Evolutionary conservation across 2,888 invertebrate genomes (phyloP).

Genomic region (Drosophila pseudotalamancana): DNA sequence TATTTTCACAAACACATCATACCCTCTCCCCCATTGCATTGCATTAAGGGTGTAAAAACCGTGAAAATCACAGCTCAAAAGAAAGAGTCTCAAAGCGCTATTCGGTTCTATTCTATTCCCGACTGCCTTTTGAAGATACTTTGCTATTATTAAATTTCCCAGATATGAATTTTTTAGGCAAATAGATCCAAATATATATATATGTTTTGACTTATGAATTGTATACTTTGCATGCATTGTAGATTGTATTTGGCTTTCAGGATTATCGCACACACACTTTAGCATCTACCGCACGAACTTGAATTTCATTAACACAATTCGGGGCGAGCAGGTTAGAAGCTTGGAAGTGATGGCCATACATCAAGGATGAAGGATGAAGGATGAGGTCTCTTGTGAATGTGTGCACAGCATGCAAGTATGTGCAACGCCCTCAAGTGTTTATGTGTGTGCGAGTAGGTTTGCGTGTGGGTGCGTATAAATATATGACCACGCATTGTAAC

Average conservation of each 20-base stretch:
- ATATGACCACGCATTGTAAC: slow-evolving; percentile 53
- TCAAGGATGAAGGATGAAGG: slow-evolving; percentile 73
- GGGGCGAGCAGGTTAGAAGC: slow-evolving; percentile 47
- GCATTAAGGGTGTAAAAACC: no score
- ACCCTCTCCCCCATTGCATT: no score
- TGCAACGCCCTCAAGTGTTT: slow-evolving; percentile 15
- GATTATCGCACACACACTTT: background rate
- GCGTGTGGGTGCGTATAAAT: slow-evolving; percentile 36
- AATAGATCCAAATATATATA: no score
- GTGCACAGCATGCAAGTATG: slow-evolving; percentile 25
- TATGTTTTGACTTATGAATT: background rate
- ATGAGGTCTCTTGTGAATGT: slow-evolving; percentile 48
- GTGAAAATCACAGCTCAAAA: no score
- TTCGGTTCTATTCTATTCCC: no score
- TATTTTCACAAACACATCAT: no score
- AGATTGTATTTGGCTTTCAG: background rate
- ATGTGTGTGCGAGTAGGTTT: slow-evolving; percentile 10
- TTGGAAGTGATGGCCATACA: slow-evolving; percentile 70
- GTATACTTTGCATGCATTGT: background rate
- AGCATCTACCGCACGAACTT: slow-evolving; percentile 45
- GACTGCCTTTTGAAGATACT: no score
- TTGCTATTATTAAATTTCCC: no score
- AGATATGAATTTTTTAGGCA: no score
- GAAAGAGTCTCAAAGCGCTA: no score
- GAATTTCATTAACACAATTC: slow-evolving; percentile 77